Evolutionary conservation across 2,888 invertebrate species (phyloP).

Genomic region (Phortica magna): DNA sequence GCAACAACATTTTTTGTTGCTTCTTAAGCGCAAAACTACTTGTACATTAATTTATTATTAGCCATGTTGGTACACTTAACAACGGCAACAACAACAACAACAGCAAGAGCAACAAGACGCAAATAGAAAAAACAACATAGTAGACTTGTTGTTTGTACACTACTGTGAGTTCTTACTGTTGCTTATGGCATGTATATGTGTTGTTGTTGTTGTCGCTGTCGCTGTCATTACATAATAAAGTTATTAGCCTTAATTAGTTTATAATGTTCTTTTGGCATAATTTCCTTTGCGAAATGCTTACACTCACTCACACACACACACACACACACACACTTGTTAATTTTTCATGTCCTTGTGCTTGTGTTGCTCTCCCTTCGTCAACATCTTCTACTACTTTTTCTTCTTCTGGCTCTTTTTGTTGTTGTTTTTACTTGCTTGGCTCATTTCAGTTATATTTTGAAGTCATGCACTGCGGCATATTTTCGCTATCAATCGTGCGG

Average conservation of each 20-base stretch:
- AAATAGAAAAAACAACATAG: not conserved
- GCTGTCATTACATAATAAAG: conserved; percentile 46
- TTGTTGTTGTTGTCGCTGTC: not conserved
- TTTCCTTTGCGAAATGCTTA: conserved; percentile 19
- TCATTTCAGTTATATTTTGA: not conserved
- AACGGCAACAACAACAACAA: not conserved
- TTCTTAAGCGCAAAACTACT: too few relatives aligned
- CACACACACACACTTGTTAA: not conserved
- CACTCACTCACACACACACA: not conserved
- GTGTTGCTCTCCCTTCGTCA: not conserved
- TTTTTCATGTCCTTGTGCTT: not conserved
- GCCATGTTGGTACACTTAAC: not conserved
- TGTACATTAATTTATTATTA: too few relatives aligned
- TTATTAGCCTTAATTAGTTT: conserved; percentile 61
- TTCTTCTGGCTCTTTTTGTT: not conserved
- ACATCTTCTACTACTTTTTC: not conserved
- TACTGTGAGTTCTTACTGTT: too few relatives aligned
- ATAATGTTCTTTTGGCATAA: conserved; percentile 48
- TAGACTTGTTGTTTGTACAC: too few relatives aligned
- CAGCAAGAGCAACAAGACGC: too few relatives aligned
- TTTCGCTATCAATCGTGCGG: not conserved
- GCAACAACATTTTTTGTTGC: not conserved
- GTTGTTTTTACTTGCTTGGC: not conserved
- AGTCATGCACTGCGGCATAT: not conserved
- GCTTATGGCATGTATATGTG: too few relatives aligned